A percentile compares a stretch with the other conserved stretches of the same genome.
Conservation (phyloP, 64 coral and sea anemone species). For the Dendrophyllia cribrosa region DNA sequence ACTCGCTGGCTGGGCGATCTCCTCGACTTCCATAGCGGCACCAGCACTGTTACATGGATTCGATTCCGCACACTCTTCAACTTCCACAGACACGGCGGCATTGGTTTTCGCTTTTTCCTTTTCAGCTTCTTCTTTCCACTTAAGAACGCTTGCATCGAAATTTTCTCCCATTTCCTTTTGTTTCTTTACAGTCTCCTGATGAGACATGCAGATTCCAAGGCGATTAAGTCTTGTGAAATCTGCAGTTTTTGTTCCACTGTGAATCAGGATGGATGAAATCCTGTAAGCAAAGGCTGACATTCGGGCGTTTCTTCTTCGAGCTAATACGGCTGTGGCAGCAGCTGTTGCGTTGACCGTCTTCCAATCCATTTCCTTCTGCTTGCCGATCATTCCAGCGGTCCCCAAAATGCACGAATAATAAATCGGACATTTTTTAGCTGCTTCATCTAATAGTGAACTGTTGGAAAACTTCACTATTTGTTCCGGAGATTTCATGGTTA, state of each 20-base stretch:
- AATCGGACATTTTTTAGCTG: background rate
- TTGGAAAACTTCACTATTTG: too few species aligned
- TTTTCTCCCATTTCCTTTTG: conserved; percentile 6
- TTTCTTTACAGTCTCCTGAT: background rate
- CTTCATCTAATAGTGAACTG: too few species aligned
- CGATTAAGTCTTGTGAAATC: conserved; percentile 22
- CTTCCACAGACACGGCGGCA: background rate
- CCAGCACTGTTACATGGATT: background rate
- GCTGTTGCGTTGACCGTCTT: conserved; percentile 22
- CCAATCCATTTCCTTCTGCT: too few species aligned
- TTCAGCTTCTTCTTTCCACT: background rate
- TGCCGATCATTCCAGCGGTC: background rate
- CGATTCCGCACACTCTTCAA: too few species aligned
- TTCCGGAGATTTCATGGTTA: too few species aligned
- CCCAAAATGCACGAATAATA: background rate
- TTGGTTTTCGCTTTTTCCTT: background rate
- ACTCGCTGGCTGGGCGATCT: too few species aligned
- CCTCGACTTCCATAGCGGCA: conserved; percentile 4
- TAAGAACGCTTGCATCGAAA: background rate
- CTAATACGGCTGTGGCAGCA: conserved; percentile 31
- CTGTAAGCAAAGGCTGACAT: too few species aligned
- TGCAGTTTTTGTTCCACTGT: background rate
- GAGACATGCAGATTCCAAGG: conserved; percentile 54
- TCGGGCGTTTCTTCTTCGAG: background rate
- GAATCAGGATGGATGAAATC: conserved; percentile 28